These are phyloP conservation scores for Agrochola lychnidis DNA, from an alignment of 2,888 invertebrate species.

Conservation along the genomic window DNA sequence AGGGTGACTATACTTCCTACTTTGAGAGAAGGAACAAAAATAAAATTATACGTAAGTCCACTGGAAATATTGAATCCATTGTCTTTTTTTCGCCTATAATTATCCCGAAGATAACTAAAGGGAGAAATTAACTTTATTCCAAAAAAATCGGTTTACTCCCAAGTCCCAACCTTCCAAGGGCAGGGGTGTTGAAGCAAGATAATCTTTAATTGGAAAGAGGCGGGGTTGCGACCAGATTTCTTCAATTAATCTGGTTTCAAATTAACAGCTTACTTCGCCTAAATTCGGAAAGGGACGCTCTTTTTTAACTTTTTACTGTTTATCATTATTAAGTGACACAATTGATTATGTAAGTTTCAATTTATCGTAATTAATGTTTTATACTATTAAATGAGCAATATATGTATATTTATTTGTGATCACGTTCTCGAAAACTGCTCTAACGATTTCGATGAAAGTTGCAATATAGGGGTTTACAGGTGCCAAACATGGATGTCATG, in stretches of 20 bases:
- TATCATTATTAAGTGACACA: conserved; percentile 29
- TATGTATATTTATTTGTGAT: too few species aligned
- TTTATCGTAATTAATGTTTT: conserved; percentile 3
- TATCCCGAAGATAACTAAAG: conserved; percentile 50
- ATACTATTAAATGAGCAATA: too few species aligned
- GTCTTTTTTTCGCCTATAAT: conserved; percentile 43
- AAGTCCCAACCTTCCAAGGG: conserved; percentile 28
- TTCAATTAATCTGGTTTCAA: conserved; percentile 61
- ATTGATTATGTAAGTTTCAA: conserved; percentile 19
- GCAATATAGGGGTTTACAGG: too few species aligned
- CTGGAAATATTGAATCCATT: conserved; percentile 19
- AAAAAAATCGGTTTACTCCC: conserved; percentile 31
- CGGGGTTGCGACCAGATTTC: conserved; percentile 47
- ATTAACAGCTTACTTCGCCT: conserved; percentile 51
- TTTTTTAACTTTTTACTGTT: conserved; percentile 19
- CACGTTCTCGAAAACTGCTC: too few species aligned
- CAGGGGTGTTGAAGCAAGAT: conserved; percentile 52
- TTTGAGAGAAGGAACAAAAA: conserved; percentile 8
- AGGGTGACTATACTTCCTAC: background rate
- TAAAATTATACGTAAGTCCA: background rate
- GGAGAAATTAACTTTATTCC: conserved; percentile 47
- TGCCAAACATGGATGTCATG: too few species aligned
- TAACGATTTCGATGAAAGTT: too few species aligned
- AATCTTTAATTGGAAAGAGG: conserved; percentile 64
- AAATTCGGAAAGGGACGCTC: conserved; percentile 29